phyloP scores from a whole-genome alignment of 2,797 vertebrate species.

The Molothrus aeneus region DNA sequence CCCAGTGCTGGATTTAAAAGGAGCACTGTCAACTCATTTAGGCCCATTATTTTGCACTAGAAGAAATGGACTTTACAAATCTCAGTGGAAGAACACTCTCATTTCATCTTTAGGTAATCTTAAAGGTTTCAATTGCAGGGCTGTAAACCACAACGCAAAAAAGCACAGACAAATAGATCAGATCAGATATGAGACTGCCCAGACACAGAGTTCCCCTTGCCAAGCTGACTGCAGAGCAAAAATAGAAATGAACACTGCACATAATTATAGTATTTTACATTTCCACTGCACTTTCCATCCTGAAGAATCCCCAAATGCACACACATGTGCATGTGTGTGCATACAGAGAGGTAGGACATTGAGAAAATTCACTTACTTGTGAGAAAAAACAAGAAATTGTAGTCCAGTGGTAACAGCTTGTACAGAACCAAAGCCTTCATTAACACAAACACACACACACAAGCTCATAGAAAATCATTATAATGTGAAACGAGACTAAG shows the following conservation, averaged over 20 bases:
- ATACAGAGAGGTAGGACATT: neutral
- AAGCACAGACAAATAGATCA: conserved; percentile 50
- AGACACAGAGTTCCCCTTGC: conserved; percentile 59
- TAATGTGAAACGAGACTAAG: conserved; percentile 37
- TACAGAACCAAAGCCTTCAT: conserved; percentile 50
- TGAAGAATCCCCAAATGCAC: conserved; percentile 16
- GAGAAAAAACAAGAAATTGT: conserved; percentile 10
- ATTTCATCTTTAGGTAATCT: conserved; percentile 63
- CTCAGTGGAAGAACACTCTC: conserved; percentile 32
- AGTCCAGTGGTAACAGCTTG: conserved; percentile 45
- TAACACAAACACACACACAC: neutral
- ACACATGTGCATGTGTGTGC: conserved; percentile 4
- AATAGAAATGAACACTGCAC: conserved; percentile 50
- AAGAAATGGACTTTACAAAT: conserved; percentile 56
- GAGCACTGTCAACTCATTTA: conserved; percentile 58
- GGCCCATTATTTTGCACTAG: conserved; percentile 55
- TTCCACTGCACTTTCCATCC: conserved; percentile 50
- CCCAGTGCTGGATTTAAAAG: conserved; percentile 49
- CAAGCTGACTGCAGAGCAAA: conserved; percentile 58
- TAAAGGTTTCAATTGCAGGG: conserved; percentile 55
- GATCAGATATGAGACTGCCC: conserved; percentile 57
- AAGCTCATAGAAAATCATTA: conserved; percentile 35
- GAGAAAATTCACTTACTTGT: conserved; percentile 35
- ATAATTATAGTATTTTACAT: conserved; percentile 59
- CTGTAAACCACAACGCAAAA: conserved; percentile 66